Conservation (phyloP, 2,113 vertebrate species). For the Gymnocephalus cernua region DNA sequence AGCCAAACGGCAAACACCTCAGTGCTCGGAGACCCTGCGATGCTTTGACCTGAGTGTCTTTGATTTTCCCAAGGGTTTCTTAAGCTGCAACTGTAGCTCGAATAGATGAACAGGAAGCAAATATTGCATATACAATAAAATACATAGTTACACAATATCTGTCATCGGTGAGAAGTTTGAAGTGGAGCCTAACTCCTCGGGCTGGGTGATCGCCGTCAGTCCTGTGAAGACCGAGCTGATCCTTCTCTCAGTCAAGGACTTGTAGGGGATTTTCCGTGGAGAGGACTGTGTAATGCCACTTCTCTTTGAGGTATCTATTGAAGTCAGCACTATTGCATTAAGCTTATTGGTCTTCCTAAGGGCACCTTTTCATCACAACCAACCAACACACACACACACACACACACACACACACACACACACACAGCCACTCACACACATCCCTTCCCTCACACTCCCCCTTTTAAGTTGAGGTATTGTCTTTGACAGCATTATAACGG, state of each 20-base stretch:
- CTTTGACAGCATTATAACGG: slow-evolving; percentile 85
- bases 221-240: slow-evolving; percentile 59
- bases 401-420: slow-evolving; percentile 29
- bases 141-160: not conserved
- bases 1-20: slow-evolving; percentile 77
- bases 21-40: slow-evolving; percentile 33
- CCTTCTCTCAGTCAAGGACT: slow-evolving; percentile 72
- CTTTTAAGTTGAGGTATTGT: slow-evolving; percentile 82
- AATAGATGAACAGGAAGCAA: slow-evolving; percentile 16
- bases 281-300: slow-evolving; percentile 72
- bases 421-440: slow-evolving; percentile 61
- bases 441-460: slow-evolving; percentile 52
- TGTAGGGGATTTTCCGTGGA: slow-evolving; percentile 68
- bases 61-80: slow-evolving; percentile 66
- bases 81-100: slow-evolving; percentile 3
- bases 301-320: slow-evolving; percentile 80
- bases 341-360: slow-evolving; percentile 79
- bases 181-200: slow-evolving; percentile 11
- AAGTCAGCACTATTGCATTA: slow-evolving; percentile 83
- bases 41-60: slow-evolving; percentile 65
- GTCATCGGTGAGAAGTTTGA: not conserved
- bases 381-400: slow-evolving; percentile 58
- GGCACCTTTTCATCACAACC: slow-evolving; percentile 79
- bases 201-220: slow-evolving; percentile 41
- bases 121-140: not conserved